A percentile compares a stretch with the other conserved stretches of the same genome.
These are phyloP conservation scores for Leucoma salicis DNA, from an alignment of 2,888 invertebrate species.

Conservation along the genomic window DNA sequence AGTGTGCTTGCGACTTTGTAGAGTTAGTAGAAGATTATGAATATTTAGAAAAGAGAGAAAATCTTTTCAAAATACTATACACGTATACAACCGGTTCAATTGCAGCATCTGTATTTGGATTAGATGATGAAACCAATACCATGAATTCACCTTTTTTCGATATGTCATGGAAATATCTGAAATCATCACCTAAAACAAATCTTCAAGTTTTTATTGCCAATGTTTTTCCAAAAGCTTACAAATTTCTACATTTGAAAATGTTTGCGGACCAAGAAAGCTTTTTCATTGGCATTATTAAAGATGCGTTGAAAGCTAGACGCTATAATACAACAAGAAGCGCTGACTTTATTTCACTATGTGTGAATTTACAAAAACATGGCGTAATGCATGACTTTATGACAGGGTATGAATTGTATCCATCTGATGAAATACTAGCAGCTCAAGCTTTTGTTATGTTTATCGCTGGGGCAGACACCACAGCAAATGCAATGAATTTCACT, in stretches of 20 bases:
- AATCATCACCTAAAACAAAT: slow-evolving; percentile 35
- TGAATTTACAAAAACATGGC: slow-evolving; percentile 55
- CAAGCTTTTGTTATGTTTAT: slow-evolving; percentile 73
- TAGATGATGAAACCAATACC: slow-evolving; percentile 51
- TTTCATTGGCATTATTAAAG: slow-evolving; percentile 53
- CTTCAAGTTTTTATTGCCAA: slow-evolving; percentile 34
- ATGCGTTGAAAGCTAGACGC: slow-evolving; percentile 45
- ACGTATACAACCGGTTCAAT: slow-evolving; percentile 58
- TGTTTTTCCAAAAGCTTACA: slow-evolving; percentile 42
- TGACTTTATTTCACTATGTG: slow-evolving; percentile 59
- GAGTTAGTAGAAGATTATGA: slow-evolving; percentile 39
- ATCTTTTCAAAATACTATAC: slow-evolving; percentile 48
- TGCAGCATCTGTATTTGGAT: slow-evolving; percentile 66
- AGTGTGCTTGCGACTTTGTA: slow-evolving; percentile 54
- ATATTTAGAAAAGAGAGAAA: slow-evolving; percentile 25
- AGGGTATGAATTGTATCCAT: slow-evolving; percentile 47
- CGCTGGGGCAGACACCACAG: slow-evolving; percentile 69
- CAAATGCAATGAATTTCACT: slow-evolving; percentile 59
- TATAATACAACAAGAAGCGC: slow-evolving; percentile 28
- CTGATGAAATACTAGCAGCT: slow-evolving; percentile 59
- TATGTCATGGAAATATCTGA: slow-evolving; percentile 46
- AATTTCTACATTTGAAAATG: slow-evolving; percentile 42
- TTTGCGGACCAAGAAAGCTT: slow-evolving; percentile 55
- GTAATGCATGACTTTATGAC: slow-evolving; percentile 46
- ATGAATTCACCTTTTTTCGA: slow-evolving; percentile 61